A percentile compares a stretch with the other conserved stretches of the same genome.
These are phyloP conservation scores for Opisthocomus hoazin DNA, from an alignment of 2,113 vertebrate genomes.

Conservation along the genomic window DNA sequence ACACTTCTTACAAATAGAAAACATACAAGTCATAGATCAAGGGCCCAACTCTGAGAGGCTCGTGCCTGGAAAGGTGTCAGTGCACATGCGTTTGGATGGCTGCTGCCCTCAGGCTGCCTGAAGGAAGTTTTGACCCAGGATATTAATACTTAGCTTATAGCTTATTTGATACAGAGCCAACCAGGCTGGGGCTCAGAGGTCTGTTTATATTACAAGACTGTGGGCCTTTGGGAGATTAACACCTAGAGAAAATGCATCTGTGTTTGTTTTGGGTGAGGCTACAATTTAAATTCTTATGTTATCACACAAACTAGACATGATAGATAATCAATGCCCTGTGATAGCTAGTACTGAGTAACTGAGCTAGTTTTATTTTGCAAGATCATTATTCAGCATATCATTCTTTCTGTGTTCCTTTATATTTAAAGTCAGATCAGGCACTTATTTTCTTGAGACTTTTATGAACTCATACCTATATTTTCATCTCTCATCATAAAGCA, in stretches of 20 bases:
- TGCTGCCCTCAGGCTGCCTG: constrained; percentile 68
- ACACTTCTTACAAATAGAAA: constrained; percentile 23
- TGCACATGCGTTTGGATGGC: background rate
- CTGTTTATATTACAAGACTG: constrained; percentile 46
- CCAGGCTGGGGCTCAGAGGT: constrained; percentile 64
- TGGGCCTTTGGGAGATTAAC: constrained; percentile 45
- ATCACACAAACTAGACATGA: constrained; percentile 80
- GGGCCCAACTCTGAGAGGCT: background rate
- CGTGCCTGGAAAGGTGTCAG: constrained; percentile 19
- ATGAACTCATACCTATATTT: background rate
- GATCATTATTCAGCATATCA: constrained; percentile 36
- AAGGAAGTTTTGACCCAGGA: constrained; percentile 76
- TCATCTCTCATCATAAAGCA: constrained; percentile 1
- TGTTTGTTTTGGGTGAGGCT: constrained; percentile 66
- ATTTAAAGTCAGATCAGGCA: constrained; percentile 23
- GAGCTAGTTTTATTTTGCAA: constrained; percentile 78
- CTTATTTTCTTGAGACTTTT: constrained; percentile 16
- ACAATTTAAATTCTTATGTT: constrained; percentile 78
- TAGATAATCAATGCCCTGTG: constrained; percentile 85
- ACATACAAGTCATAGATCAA: constrained; percentile 7
- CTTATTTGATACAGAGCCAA: constrained; percentile 74
- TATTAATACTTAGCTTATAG: constrained; percentile 78
- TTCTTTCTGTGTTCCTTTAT: background rate
- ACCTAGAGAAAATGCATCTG: constrained; percentile 67
- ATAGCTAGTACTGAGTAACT: constrained; percentile 76